A percentile compares a stretch with the other conserved stretches of the same genome.
Evolutionary conservation across 2,888 invertebrate species (phyloP).

Genomic region (Stenchaetothrips biformis): DNA sequence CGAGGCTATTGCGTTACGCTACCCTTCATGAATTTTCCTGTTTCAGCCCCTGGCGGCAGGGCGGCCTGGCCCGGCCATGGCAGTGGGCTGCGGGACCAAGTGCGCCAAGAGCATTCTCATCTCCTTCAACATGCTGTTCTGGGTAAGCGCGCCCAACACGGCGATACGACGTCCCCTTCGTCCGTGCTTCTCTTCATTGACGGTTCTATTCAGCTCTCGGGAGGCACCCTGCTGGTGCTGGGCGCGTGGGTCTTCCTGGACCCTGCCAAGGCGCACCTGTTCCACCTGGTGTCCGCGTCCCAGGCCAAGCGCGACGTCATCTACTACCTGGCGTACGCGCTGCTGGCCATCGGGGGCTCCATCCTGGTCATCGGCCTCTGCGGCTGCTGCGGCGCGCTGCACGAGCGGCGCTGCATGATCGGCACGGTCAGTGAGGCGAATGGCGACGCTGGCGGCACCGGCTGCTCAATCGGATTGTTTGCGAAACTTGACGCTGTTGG

Average conservation of each 20-base stretch:
- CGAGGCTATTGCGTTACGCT: no score
- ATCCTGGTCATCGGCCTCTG: slow-evolving; percentile 54
- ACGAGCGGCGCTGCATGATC: slow-evolving; percentile 48
- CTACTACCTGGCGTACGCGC: slow-evolving; percentile 49
- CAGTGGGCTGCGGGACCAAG: slow-evolving; percentile 44
- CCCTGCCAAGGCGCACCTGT: slow-evolving; percentile 49
- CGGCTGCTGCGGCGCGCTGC: slow-evolving; percentile 55
- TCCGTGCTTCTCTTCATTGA: background rate
- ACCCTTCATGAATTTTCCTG: no score
- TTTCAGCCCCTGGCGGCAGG: no score
- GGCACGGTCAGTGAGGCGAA: slow-evolving; percentile 40
- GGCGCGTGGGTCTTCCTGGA: slow-evolving; percentile 54
- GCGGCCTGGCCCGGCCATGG: slow-evolving; percentile 29
- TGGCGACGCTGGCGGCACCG: no score
- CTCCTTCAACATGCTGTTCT: slow-evolving; percentile 48
- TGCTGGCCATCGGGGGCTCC: slow-evolving; percentile 51
- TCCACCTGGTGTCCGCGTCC: slow-evolving; percentile 49
- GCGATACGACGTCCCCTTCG: background rate
- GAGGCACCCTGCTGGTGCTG: slow-evolving; percentile 51
- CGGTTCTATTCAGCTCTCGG: slow-evolving; percentile 52
- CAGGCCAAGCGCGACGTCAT: slow-evolving; percentile 47
- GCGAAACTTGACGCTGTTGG: slow-evolving; percentile 28
- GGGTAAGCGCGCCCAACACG: slow-evolving; percentile 43
- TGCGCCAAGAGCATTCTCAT: slow-evolving; percentile 48
- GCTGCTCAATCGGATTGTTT: no score